Conservation (phyloP, 2,113 vertebrate genomes). For the Rhinogobius similis region DNA sequence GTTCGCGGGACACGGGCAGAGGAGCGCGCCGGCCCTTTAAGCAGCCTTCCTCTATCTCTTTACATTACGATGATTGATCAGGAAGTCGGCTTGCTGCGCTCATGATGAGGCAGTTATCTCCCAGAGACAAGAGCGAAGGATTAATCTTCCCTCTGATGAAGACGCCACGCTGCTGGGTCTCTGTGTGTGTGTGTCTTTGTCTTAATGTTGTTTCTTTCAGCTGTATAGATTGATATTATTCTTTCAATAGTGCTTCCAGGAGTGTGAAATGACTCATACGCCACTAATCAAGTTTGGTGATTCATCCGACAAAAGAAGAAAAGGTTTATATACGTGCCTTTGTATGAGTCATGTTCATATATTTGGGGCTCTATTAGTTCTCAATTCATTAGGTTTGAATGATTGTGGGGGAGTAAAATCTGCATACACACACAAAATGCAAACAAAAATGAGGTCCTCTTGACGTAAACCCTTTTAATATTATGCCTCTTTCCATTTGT, state of each 20-base stretch:
- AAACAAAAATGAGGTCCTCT: no score
- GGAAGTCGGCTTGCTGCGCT: constrained; percentile 38
- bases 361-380: no score
- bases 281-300: neutral
- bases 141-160: constrained; percentile 58
- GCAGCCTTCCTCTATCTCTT: constrained; percentile 53
- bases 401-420: no score
- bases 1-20: constrained; percentile 5
- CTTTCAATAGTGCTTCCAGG: neutral
- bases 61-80: constrained; percentile 68
- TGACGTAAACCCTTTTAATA: no score
- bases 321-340: no score
- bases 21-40: constrained; percentile 36
- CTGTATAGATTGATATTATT: neutral
- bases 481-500: no score
- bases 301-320: neutral
- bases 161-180: constrained; percentile 20
- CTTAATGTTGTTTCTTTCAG: constrained; percentile 12
- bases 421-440: no score
- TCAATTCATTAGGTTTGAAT: no score
- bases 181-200: constrained; percentile 17
- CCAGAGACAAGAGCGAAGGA: constrained; percentile 50
- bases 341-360: no score
- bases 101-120: constrained; percentile 65
- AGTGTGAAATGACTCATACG: neutral